Evolutionary conservation across 1,140 invertebrate genomes (phyloP).

Genomic region (Andricus grossulariae): DNA sequence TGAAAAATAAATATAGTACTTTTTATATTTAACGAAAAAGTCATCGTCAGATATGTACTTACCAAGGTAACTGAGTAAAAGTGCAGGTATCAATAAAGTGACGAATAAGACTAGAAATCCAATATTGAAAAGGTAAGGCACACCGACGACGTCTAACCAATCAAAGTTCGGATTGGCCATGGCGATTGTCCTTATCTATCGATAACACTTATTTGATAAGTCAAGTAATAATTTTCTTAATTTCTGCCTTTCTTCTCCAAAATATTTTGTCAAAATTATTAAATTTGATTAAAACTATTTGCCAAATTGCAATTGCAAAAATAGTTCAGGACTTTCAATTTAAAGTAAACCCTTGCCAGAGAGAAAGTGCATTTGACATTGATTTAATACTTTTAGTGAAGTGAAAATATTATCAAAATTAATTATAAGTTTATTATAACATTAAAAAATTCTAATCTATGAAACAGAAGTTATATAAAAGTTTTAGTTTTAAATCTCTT

Average conservation of each 20-base stretch:
- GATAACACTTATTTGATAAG: slow-evolving; percentile 5
- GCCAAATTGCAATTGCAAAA: neutral
- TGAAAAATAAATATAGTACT: too few relatives aligned
- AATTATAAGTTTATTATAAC: too few relatives aligned
- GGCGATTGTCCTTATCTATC: slow-evolving; percentile 1
- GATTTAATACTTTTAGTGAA: too few relatives aligned
- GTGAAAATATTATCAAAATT: too few relatives aligned
- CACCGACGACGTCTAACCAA: slow-evolving; percentile 48
- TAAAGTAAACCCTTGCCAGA: too few relatives aligned
- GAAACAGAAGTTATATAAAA: too few relatives aligned
- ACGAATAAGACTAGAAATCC: slow-evolving; percentile 48
- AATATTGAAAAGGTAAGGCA: slow-evolving; percentile 55
- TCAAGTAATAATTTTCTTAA: neutral
- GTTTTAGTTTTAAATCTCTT: too few relatives aligned
- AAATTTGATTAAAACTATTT: neutral
- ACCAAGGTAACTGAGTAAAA: slow-evolving; percentile 60
- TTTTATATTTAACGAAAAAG: too few relatives aligned
- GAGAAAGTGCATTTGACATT: too few relatives aligned
- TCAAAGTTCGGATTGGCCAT: slow-evolving; percentile 43
- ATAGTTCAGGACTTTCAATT: too few relatives aligned
- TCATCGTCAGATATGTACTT: slow-evolving; percentile 37
- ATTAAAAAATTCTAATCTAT: too few relatives aligned
- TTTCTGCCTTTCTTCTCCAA: neutral
- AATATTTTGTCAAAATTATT: neutral
- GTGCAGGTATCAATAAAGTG: slow-evolving; percentile 52